phyloP scores from a whole-genome alignment of 2,888 invertebrate genomes.

The Synergus umbraculus region DNA sequence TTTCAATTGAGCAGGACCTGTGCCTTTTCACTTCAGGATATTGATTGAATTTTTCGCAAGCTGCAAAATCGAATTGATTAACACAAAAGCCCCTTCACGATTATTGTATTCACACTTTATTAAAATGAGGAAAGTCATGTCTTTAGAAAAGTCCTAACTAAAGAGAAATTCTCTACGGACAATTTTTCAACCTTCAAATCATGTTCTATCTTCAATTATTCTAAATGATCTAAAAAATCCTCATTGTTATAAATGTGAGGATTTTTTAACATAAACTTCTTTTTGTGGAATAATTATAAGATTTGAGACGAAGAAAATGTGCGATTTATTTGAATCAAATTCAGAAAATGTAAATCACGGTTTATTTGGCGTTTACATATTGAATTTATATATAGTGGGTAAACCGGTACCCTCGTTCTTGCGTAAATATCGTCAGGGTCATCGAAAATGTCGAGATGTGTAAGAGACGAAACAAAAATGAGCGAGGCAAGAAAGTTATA shows the following conservation, averaged over 20 bases:
- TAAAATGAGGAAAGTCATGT: no score
- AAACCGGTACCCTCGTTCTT: constrained; percentile 31
- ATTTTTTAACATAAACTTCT: no score
- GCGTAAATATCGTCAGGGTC: constrained; percentile 32
- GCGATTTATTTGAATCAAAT: not conserved
- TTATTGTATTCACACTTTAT: not conserved
- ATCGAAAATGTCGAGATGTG: constrained; percentile 35
- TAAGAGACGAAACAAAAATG: constrained; percentile 38
- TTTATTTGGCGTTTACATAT: not conserved
- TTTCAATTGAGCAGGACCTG: constrained; percentile 28
- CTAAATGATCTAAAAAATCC: no score
- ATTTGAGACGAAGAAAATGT: not conserved
- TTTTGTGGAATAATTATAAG: not conserved
- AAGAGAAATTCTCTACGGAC: no score
- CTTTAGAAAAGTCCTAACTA: no score
- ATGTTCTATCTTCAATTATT: no score
- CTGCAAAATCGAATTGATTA: constrained; percentile 15
- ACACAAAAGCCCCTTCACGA: not conserved
- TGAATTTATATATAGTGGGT: not conserved
- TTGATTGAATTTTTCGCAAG: constrained; percentile 3
- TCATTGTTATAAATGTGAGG: no score
- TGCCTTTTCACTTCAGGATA: constrained; percentile 27
- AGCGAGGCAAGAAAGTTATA: constrained; percentile 31
- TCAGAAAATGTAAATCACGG: not conserved
- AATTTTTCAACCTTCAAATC: no score